These are phyloP conservation scores for Pseudococcus viburni DNA, from an alignment of 2,888 invertebrate species.

Conservation along the genomic window DNA sequence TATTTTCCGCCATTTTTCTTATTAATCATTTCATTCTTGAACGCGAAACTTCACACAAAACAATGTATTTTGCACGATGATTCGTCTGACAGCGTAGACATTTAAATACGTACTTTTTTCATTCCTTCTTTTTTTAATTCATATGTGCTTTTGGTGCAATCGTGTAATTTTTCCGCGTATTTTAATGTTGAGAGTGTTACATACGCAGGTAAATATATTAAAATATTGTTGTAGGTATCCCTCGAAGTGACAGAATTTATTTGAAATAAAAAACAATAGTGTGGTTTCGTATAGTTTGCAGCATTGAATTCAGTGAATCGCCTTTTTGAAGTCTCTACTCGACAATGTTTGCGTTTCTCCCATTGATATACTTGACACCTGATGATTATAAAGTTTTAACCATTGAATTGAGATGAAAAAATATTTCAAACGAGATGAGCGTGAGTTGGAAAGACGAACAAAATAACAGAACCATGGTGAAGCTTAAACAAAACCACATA, in stretches of 20 bases:
- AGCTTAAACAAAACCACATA: too few species aligned
- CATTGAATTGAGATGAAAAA: not conserved
- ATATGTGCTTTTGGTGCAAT: not conserved
- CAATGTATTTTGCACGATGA: slow-evolving; percentile 1
- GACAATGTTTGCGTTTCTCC: not conserved
- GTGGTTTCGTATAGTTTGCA: not conserved
- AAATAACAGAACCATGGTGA: too few species aligned
- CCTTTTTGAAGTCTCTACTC: not conserved
- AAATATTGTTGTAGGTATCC: not conserved
- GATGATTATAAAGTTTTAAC: not conserved
- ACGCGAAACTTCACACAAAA: slow-evolving; percentile 14
- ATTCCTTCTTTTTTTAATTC: not conserved
- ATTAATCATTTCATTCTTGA: slow-evolving; percentile 28
- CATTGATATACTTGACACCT: not conserved
- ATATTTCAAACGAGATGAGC: not conserved
- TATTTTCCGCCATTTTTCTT: slow-evolving; percentile 41
- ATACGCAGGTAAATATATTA: not conserved
- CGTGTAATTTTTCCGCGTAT: not conserved
- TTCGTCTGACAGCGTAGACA: not conserved
- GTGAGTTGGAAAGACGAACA: not conserved
- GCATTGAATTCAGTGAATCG: not conserved
- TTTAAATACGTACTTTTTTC: slow-evolving; percentile 11
- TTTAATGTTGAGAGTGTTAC: not conserved
- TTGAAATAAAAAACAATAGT: not conserved
- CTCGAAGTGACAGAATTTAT: not conserved